Evolutionary conservation across 2,113 vertebrate genomes (phyloP), one percentile per base, ranked within the genome.

Genomic region (Dinomys branickii): DNA sequence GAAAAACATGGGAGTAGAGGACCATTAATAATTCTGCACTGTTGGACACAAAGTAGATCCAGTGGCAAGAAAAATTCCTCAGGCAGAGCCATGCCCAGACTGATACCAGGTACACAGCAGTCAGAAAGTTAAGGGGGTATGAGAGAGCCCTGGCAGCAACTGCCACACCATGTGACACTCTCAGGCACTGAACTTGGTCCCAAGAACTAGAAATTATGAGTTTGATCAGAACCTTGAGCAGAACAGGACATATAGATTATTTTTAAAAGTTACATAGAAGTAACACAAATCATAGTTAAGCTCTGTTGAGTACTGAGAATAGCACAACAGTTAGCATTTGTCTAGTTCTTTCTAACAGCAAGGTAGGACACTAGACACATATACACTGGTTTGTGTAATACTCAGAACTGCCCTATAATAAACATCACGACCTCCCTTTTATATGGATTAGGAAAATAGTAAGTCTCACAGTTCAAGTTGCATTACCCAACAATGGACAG

Each of bases 361-460:
- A 84, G 52, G 91, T 58, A 14, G 2, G 7, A 73, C n/a, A 54
- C 69, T 33, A 58, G 58, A 41, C 54, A 61, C 0, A 28, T 16
- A 59, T 19, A 63, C 5, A 78, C 30, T 78, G 20, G 85, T n/a
- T 78, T 63, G 58, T 17, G 71, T 84, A 50, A 92, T 44, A 26
- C 85, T 92, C 77, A 96, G 38, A 85, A 73, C 14, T 91, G 24
- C 24, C n/a, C 59, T 89, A 44, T 47, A 89, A 84, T 24, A 92
- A 67, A 30, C 33, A 81, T 83, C 13, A 41, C 38, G 52, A 38
- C 14, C 22, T 14, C 44, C 11, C 58, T 61, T 41, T 69, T 82
- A 52, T 26, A n/a, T 47, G 81, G 56, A 71, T 94, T 92, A 85
- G n/a, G 65, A 73, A 95, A 85, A 90, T 30, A 8, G 54, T 82